These are phyloP conservation scores for Premnoplex brunnescens DNA, from an alignment of 2,797 vertebrate genomes.

Conservation along the genomic window DNA sequence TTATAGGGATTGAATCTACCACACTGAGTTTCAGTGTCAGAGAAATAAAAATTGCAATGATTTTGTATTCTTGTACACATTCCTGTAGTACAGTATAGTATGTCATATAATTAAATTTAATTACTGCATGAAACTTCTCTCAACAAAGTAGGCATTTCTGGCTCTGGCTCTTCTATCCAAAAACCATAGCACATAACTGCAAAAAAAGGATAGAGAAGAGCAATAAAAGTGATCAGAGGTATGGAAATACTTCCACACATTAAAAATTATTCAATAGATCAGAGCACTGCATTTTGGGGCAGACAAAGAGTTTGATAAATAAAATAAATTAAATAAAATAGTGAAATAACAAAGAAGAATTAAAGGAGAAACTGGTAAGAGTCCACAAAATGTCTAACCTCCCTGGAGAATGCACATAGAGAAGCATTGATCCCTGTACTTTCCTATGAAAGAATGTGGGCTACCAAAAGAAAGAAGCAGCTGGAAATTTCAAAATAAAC, in stretches of 20 bases:
- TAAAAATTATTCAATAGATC: neutral
- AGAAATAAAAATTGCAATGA: slow-evolving; percentile 44
- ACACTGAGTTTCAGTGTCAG: neutral
- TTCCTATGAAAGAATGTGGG: neutral
- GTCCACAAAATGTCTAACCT: neutral
- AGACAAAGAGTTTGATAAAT: neutral
- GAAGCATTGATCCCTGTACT: neutral
- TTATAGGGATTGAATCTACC: neutral
- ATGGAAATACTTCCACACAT: neutral
- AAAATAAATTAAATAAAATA: too few relatives aligned
- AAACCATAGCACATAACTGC: neutral
- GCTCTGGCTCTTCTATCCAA: neutral
- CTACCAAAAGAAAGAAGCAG: neutral
- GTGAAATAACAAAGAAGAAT: neutral
- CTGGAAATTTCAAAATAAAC: neutral
- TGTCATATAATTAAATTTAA: slow-evolving; percentile 73
- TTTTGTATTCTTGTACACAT: slow-evolving; percentile 68
- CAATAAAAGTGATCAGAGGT: neutral
- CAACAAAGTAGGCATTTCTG: neutral
- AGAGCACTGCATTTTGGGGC: neutral
- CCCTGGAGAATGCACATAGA: neutral
- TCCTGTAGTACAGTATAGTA: slow-evolving; percentile 61
- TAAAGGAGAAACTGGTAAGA: neutral
- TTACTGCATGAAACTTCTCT: slow-evolving; percentile 64
- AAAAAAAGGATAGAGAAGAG: neutral